Evolutionary conservation across 64 coral and sea anemone genomes (phyloP), one percentile per base, ranked within the genome.

Genomic region (Stylophora pistillata): DNA sequence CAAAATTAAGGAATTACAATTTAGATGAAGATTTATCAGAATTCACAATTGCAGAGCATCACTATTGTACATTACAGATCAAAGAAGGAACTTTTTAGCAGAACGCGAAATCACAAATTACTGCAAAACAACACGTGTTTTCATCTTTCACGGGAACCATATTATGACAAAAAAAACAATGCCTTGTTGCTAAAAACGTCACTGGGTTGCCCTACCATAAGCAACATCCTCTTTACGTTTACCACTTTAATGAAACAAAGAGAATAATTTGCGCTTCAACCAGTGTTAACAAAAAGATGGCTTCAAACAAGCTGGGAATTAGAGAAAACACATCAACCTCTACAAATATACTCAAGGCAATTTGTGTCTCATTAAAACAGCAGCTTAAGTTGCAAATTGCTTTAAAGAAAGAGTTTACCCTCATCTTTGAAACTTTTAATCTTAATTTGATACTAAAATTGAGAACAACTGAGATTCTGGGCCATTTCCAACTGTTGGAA

Each of bases 141-240:
- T 0, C 27, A 69, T 10, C 21, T 18, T 47, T 47, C 37, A 47
- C n/a, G 37, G 7, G 37, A 47, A 47, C 79, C 18, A 37, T 82
- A 20, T 82, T 47, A n/a, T 62, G 53, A 54, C 80, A 27, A 13
- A 53, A 21, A 84, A 41, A 84, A 84, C 80, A 84, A 33, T 69
- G 15, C 66, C 37, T 84, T 84, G 53, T 84, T 26, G 53, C 14
- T 69, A 30, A 70, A 83, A 68, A 84, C 62, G 69, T 64, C 15
- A 34, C 33, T 15, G 60, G 20, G 28, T 70, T 84, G 30, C 5
- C n/a, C 61, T 65, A 7, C 53, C 16, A 76, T 20, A 31, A 53
- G 9, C 6, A 52, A 47, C 34, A 9, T 5, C 6, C 53, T 76
- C 37, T 20, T 12, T 4, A 16, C 64, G 31, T 61, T 16, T 30